Conservation (phyloP, 2,113 vertebrate genomes). For the Anseranas semipalmata region DNA sequence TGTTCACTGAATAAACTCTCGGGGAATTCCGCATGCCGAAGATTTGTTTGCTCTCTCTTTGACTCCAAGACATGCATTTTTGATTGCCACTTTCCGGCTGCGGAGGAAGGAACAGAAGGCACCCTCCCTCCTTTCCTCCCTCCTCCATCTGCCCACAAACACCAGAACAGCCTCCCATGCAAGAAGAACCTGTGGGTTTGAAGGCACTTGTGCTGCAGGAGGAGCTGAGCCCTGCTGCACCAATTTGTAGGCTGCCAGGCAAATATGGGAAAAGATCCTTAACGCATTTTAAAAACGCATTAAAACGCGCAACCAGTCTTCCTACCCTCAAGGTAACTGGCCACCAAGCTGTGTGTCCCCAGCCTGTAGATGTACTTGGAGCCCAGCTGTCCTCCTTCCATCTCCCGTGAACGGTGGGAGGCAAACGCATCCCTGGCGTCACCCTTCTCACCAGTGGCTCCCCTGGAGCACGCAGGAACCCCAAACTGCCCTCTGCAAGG, state of each 20-base stretch:
- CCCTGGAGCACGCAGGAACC: rapidly evolving
- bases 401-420: rapidly evolving
- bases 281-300: neutral
- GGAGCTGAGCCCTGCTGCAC: neutral
- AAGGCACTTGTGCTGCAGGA: neutral
- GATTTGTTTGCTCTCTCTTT: neutral
- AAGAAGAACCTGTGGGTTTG: neutral
- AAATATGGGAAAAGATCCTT: neutral
- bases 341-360: no score
- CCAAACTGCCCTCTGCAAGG: neutral
- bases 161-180: neutral
- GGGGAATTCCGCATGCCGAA: neutral
- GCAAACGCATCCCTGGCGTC: neutral
- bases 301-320: neutral
- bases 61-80: neutral
- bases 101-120: neutral
- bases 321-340: neutral
- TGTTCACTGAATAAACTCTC: neutral
- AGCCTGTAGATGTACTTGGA: neutral
- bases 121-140: neutral
- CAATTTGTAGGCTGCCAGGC: neutral
- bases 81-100: neutral
- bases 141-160: neutral
- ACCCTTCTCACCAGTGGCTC: neutral
- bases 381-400: neutral